Evolutionary conservation across 1,140 invertebrate species (phyloP).

Genomic region (Euglossa dilemma): DNA sequence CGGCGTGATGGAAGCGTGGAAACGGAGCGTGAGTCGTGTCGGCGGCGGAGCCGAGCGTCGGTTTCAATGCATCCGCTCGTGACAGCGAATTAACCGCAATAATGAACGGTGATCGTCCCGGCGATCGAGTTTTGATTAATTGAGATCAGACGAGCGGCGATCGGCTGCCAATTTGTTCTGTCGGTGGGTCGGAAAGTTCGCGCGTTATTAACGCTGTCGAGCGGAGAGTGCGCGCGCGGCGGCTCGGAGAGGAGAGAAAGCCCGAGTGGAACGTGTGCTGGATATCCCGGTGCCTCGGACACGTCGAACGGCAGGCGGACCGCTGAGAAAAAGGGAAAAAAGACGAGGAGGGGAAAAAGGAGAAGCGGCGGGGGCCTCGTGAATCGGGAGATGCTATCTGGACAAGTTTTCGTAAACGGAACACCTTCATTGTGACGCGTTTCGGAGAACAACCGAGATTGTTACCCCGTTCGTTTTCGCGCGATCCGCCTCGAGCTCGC

Average conservation of each 20-base stretch:
- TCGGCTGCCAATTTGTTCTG: conserved; percentile 64
- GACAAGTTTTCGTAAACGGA: conserved; percentile 43
- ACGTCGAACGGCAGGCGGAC: not conserved
- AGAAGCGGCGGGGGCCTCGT: not conserved
- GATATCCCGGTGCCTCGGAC: not conserved
- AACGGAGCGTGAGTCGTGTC: conserved; percentile 51
- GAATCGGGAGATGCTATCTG: conserved; percentile 33
- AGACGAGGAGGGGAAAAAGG: not conserved
- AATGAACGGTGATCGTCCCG: conserved; percentile 53
- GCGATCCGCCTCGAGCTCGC: not conserved
- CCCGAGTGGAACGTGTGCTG: not conserved
- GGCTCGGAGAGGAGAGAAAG: not conserved
- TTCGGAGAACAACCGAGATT: not conserved
- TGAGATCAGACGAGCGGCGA: conserved; percentile 55
- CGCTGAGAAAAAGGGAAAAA: not conserved
- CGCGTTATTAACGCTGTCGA: conserved; percentile 55
- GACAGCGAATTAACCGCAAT: conserved; percentile 58
- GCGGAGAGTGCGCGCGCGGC: not conserved
- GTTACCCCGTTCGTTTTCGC: not conserved
- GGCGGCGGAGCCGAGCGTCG: too few relatives aligned
- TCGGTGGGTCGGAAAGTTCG: conserved; percentile 52
- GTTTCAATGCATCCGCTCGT: conserved; percentile 17
- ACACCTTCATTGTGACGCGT: conserved; percentile 25
- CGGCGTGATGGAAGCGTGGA: too few relatives aligned
- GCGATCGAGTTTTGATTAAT: conserved; percentile 67